Percentiles rank a stretch among this genome's conserved stretches.
Conservation (phyloP, 2,797 vertebrate species). For the Meda fulgida region DNA sequence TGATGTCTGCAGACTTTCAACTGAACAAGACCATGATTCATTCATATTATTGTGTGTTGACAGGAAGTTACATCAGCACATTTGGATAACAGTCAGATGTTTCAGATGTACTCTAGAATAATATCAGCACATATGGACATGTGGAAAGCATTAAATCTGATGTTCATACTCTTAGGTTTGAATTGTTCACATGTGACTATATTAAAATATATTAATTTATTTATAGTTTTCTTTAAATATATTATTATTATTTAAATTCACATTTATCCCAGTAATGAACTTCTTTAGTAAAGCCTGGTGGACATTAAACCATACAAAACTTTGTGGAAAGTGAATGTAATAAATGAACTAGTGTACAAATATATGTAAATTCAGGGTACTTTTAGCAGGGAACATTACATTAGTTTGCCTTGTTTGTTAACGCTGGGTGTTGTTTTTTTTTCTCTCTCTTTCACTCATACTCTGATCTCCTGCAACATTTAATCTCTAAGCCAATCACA, state of each 20-base stretch:
- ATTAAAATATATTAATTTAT: no score
- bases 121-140: conserved; percentile 12
- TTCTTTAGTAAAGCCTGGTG: background rate
- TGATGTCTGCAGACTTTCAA: conserved; percentile 49
- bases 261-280: background rate
- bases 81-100: conserved; percentile 38
- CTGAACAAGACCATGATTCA: conserved; percentile 47
- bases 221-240: background rate
- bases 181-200: background rate
- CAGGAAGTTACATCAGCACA: conserved; percentile 39
- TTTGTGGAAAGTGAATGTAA: background rate
- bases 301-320: background rate
- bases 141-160: background rate
- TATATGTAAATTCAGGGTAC: background rate
- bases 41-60: conserved; percentile 38
- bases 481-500: background rate
- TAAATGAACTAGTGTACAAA: background rate
- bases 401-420: background rate
- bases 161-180: background rate
- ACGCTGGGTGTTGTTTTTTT: background rate
- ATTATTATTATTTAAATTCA: background rate
- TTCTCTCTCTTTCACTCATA: no score
- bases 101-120: conserved; percentile 27
- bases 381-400: background rate
- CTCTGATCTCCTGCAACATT: background rate